phyloP scores from a whole-genome alignment of 2,797 vertebrate species.

The Oreonectes daqikongensis region DNA sequence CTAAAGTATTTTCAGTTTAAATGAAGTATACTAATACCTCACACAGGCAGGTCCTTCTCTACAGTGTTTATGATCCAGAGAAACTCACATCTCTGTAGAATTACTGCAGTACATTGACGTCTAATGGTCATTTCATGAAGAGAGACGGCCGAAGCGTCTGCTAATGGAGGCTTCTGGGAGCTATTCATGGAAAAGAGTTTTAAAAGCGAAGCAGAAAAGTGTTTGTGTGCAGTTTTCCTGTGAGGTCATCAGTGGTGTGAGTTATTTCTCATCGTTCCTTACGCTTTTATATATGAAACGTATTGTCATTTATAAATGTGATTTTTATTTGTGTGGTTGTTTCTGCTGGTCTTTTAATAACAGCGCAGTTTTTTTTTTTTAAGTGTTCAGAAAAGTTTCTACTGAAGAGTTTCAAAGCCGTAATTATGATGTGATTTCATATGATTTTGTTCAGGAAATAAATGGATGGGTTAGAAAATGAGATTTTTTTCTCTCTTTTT shows the following conservation, averaged over 20 bases:
- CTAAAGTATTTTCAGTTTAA: too few relatives aligned
- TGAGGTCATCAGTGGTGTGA: slow-evolving; percentile 9
- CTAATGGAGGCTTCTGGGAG: slow-evolving; percentile 31
- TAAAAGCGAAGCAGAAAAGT: neutral
- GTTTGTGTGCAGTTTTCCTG: neutral
- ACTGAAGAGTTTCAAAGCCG: neutral
- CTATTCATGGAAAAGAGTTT: slow-evolving; percentile 34
- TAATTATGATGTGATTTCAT: neutral
- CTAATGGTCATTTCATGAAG: slow-evolving; percentile 24
- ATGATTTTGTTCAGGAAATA: neutral
- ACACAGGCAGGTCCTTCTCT: slow-evolving; percentile 8
- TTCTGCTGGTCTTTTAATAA: slow-evolving; percentile 1
- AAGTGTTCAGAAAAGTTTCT: neutral
- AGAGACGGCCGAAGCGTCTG: neutral
- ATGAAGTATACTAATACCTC: too few relatives aligned
- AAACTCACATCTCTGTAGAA: slow-evolving; percentile 1
- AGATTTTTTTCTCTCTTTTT: neutral
- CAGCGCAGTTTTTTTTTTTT: neutral
- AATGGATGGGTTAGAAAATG: neutral
- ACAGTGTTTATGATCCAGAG: neutral
- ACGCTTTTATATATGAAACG: slow-evolving; percentile 2
- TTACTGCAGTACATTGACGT: neutral
- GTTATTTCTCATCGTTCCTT: slow-evolving; percentile 29
- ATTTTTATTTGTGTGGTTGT: neutral
- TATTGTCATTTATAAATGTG: neutral